Percentiles rank a stretch among this genome's conserved stretches.
Evolutionary conservation across 1,140 invertebrate species (phyloP).

Genomic region (Oryctes rhinoceros): DNA sequence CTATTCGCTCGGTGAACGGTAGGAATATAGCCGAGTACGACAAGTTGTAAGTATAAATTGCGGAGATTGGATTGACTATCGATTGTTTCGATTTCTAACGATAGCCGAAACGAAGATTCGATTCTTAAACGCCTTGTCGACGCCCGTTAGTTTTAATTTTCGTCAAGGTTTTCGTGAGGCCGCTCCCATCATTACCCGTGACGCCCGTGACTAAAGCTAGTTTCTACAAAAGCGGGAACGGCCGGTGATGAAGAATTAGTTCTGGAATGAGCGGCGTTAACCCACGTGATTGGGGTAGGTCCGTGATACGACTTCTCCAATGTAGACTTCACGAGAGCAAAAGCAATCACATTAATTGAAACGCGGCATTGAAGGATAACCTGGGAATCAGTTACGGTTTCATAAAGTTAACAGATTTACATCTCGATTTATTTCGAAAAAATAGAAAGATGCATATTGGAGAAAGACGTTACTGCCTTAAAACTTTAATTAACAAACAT

Average conservation of each 20-base stretch:
- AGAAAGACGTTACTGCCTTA: too few species aligned
- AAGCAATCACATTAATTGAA: neutral
- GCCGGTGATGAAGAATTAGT: neutral
- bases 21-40: neutral
- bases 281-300: slow-evolving; percentile 16
- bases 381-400: neutral
- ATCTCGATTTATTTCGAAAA: too few species aligned
- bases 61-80: neutral
- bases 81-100: neutral
- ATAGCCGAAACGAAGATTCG: neutral
- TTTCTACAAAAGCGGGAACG: neutral
- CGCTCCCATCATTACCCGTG: slow-evolving; percentile 7
- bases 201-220: slow-evolving; percentile 12
- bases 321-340: neutral
- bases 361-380: neutral
- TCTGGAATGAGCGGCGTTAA: neutral
- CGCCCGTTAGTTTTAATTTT: slow-evolving; percentile 23
- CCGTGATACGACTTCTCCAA: neutral
- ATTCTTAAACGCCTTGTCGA: neutral
- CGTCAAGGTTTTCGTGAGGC: slow-evolving; percentile 4
- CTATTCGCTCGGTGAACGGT: neutral
- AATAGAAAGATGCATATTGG: too few species aligned
- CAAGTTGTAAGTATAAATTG: neutral
- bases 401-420: too few species aligned
- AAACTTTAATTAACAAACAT: too few species aligned